phyloP scores from a whole-genome alignment of 92 coral and sea anemone species.

The Umimayanthus chanpuru region DNA sequence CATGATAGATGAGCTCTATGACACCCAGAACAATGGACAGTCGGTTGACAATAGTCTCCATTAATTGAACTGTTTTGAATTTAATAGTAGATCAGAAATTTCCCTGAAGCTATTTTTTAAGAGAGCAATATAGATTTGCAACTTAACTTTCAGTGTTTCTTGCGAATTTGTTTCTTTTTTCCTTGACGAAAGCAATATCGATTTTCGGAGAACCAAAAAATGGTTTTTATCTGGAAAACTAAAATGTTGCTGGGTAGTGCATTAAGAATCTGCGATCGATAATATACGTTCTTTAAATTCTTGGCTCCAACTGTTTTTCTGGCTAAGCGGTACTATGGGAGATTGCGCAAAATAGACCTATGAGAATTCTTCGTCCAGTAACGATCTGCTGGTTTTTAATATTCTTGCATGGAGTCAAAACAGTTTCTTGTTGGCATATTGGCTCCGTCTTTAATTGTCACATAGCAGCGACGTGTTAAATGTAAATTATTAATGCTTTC shows the following conservation, averaged over 20 bases:
- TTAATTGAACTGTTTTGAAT: not conserved
- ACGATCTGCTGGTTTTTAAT: no score
- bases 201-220: not conserved
- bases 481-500: constrained; percentile 25
- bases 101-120: not conserved
- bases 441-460: not conserved
- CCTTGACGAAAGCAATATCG: not conserved
- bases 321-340: not conserved
- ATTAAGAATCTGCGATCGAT: no score
- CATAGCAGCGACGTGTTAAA: not conserved
- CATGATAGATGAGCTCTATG: not conserved
- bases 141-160: not conserved
- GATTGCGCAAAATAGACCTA: not conserved
- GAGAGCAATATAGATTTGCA: not conserved
- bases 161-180: not conserved
- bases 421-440: not conserved
- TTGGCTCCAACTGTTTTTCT: not conserved
- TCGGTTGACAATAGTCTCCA: not conserved
- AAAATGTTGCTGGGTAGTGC: not conserved
- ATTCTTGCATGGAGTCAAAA: not conserved
- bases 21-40: not conserved
- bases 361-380: not conserved
- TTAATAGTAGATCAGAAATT: not conserved
- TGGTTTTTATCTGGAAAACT: not conserved
- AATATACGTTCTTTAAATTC: not conserved